A percentile compares a stretch with the other conserved stretches of the same genome.
Conservation (phyloP, 1,140 invertebrate species). For the Rhynchophorus ferrugineus region DNA sequence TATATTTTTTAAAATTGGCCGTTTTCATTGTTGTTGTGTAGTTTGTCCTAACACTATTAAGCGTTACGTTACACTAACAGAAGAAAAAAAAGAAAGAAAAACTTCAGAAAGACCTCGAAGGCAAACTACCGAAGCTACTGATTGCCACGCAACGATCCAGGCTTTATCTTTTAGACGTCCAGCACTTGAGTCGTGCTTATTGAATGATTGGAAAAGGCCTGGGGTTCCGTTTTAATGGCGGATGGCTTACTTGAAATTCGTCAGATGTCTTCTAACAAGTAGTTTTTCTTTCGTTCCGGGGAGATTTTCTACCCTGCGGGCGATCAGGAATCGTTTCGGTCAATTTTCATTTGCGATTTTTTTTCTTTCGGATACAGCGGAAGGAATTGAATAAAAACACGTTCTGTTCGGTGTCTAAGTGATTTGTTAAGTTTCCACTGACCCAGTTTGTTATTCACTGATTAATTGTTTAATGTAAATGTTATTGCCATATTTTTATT, state of each 20-base stretch:
- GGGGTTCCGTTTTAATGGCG: constrained; percentile 26
- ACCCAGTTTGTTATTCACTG: too few species aligned
- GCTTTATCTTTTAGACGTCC: constrained; percentile 18
- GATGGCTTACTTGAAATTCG: constrained; percentile 21
- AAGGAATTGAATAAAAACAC: too few species aligned
- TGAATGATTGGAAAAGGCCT: constrained; percentile 27
- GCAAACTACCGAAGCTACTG: constrained; percentile 24
- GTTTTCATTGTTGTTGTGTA: too few species aligned
- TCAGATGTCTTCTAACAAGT: constrained; percentile 24
- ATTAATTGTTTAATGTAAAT: too few species aligned
- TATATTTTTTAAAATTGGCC: too few species aligned
- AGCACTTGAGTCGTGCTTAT: constrained; percentile 26
- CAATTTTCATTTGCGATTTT: constrained; percentile 18
- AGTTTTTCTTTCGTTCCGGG: constrained; percentile 19
- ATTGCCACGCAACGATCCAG: constrained; percentile 21
- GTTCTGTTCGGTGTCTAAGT: too few species aligned
- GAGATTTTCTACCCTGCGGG: constrained; percentile 14
- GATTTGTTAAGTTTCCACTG: too few species aligned
- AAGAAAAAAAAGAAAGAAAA: constrained; percentile 26
- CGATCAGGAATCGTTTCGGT: constrained; percentile 9
- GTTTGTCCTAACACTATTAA: too few species aligned
- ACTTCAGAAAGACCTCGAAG: constrained; percentile 15
- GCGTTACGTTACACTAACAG: too few species aligned
- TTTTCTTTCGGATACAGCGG: constrained; percentile 3
- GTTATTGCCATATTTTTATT: too few species aligned